phyloP scores from a whole-genome alignment of 1,140 invertebrate species.

The Neodiprion pinetum region DNA sequence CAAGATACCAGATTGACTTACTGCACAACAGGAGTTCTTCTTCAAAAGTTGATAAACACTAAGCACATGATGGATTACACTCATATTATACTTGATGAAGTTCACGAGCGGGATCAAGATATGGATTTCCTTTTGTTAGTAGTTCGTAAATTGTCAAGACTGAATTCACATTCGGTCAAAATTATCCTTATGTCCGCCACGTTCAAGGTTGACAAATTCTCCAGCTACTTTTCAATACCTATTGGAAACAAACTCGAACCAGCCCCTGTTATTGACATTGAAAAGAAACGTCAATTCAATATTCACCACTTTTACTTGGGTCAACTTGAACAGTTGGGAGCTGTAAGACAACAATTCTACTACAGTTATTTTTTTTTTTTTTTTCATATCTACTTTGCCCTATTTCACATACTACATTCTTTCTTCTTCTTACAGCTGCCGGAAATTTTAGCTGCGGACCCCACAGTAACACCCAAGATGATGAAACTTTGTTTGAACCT shows the following conservation, averaged over 20 bases:
- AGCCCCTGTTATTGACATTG: constrained; percentile 67
- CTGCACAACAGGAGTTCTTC: constrained; percentile 83
- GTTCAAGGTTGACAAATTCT: constrained; percentile 76
- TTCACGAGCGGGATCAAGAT: constrained; percentile 95
- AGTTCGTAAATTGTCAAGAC: constrained; percentile 80
- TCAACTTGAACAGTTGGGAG: constrained; percentile 59
- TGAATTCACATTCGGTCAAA: constrained; percentile 75
- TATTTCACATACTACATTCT: constrained; percentile 18
- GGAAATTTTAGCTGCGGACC: constrained; percentile 58
- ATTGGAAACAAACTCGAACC: constrained; percentile 54
- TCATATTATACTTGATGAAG: constrained; percentile 93
- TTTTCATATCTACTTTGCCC: constrained; percentile 21
- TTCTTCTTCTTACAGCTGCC: constrained; percentile 57
- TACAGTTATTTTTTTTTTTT: too few relatives aligned
- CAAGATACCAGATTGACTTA: constrained; percentile 84
- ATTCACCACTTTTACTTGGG: constrained; percentile 76
- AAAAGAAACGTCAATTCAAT: constrained; percentile 61
- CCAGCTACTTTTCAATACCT: constrained; percentile 76
- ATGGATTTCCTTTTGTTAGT: constrained; percentile 92
- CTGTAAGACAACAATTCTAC: constrained; percentile 36
- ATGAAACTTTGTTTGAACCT: constrained; percentile 70
- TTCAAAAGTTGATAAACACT: constrained; percentile 75
- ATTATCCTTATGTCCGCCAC: constrained; percentile 91
- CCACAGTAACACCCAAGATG: constrained; percentile 61
- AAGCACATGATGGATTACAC: constrained; percentile 72